Evolutionary conservation across 2,797 vertebrate genomes (phyloP).

Genomic region (Sebastes diploproa): DNA sequence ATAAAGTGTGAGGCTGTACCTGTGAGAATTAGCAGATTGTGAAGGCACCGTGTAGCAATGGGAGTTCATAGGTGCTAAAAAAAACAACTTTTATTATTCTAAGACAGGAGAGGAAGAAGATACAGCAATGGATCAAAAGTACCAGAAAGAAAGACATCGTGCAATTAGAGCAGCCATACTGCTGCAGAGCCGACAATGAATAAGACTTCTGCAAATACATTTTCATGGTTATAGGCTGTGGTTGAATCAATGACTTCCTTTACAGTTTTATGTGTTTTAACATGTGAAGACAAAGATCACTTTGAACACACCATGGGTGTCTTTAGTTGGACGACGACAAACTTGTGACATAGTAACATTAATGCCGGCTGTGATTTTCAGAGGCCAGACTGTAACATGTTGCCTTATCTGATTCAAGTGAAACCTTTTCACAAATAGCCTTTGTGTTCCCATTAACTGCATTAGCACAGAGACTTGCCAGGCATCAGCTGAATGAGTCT

Average conservation of each 20-base stretch:
- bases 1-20: slow-evolving; percentile 80
- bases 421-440: slow-evolving; percentile 23
- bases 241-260: background rate
- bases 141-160: background rate
- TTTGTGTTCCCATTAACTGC: slow-evolving; percentile 34
- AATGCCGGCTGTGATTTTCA: background rate
- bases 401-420: slow-evolving; percentile 38
- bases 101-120: slow-evolving; percentile 22
- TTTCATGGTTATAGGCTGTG: background rate
- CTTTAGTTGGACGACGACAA: background rate
- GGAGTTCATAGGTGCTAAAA: slow-evolving; percentile 64
- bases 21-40: slow-evolving; percentile 80
- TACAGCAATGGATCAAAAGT: slow-evolving; percentile 3
- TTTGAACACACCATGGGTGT: background rate
- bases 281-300: background rate
- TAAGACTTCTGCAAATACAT: background rate
- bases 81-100: slow-evolving; percentile 49
- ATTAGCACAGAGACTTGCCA: background rate
- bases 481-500: background rate
- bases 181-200: background rate
- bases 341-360: slow-evolving; percentile 28
- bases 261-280: background rate
- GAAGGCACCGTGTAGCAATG: slow-evolving; percentile 51
- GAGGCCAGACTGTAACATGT: background rate
- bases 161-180: slow-evolving; percentile 8